Evolutionary conservation across 2,888 invertebrate species (phyloP), one percentile per base, ranked within the genome.

Genomic region (Agapostemon virescens): DNA sequence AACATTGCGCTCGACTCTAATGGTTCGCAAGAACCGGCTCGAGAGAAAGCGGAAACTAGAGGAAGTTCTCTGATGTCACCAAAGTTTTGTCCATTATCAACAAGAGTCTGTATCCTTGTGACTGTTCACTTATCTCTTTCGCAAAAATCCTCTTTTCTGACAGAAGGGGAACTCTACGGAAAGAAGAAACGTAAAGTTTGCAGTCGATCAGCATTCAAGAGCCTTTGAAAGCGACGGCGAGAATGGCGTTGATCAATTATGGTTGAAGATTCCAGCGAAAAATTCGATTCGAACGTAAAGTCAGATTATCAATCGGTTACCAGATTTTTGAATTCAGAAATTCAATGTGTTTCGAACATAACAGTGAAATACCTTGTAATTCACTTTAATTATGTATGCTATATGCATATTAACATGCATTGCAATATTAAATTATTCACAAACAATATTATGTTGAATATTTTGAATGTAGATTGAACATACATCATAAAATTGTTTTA

Each of bases 151-250:
- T 26, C 26, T 15, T 55, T 26, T 15, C 55, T 6, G 15, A 23
- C 55, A 55, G 15, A 55, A 26, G 15, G 55, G 26, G 15, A 23
- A 23, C 52, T 23, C 23, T 0, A 1, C 6, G 23, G 52, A 55
- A n/a, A 26, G 23, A 55, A 55, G 52, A 55, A 55, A 55, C 52
- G 6, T 55, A 55, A n/a, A 55, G 52, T 55, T 55, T 26, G 52
- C 49, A n/a, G 26, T 13, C 26, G 52, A 23, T 49, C 49, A n/a
- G 49, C n/a, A 49, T 49, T 49, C 49, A 49, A 49, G 49, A 49
- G 1, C 49, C 4, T 49, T n/a, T n/a, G n/a, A 49, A 49, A 49
- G n/a, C 11, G 11, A n/a, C 4, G n/a, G 11, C 4, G n/a, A 11
- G 49, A 4, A 49, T n/a, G 20, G n/a, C n/a, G n/a, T n/a, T n/a